These are phyloP conservation scores for Cheilosia scutellata DNA, from an alignment of 2,888 invertebrate species.

Conservation along the genomic window DNA sequence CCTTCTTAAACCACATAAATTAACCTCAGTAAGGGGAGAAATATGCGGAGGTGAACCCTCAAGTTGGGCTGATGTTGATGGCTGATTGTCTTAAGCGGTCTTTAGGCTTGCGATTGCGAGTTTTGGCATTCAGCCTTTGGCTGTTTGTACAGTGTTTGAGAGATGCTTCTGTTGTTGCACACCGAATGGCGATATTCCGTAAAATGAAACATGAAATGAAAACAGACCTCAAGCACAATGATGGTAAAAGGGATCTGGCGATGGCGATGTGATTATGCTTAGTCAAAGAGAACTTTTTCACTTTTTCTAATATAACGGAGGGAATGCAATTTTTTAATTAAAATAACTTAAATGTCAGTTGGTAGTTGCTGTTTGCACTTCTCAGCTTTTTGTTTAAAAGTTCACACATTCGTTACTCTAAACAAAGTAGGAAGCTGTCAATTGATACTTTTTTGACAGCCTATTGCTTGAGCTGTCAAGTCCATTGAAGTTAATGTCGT, in stretches of 20 bases:
- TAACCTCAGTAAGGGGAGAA: slow-evolving; percentile 8
- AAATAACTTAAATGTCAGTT: too few relatives aligned
- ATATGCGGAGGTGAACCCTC: slow-evolving; percentile 23
- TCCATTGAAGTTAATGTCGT: too few relatives aligned
- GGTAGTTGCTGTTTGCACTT: too few relatives aligned
- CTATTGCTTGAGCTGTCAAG: too few relatives aligned
- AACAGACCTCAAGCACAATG: slow-evolving; percentile 15
- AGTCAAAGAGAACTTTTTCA: not conserved
- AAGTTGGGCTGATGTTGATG: slow-evolving; percentile 35
- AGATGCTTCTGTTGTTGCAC: slow-evolving; percentile 27
- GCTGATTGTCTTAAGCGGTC: slow-evolving; percentile 56
- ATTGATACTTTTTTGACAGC: too few relatives aligned
- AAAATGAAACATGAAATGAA: slow-evolving; percentile 29
- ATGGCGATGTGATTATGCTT: not conserved
- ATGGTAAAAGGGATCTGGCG: slow-evolving; percentile 1
- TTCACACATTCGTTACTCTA: too few relatives aligned
- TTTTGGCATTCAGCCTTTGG: slow-evolving; percentile 35
- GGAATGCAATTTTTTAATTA: too few relatives aligned
- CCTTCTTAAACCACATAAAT: slow-evolving; percentile 29
- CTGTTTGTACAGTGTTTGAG: slow-evolving; percentile 44
- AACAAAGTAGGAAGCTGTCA: too few relatives aligned
- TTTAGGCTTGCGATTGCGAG: slow-evolving; percentile 27
- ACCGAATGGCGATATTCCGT: slow-evolving; percentile 10
- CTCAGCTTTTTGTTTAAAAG: too few relatives aligned
- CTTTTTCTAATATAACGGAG: not conserved